phyloP scores from a whole-genome alignment of 2,113 vertebrate genomes.

The Hiodon tergisus region DNA sequence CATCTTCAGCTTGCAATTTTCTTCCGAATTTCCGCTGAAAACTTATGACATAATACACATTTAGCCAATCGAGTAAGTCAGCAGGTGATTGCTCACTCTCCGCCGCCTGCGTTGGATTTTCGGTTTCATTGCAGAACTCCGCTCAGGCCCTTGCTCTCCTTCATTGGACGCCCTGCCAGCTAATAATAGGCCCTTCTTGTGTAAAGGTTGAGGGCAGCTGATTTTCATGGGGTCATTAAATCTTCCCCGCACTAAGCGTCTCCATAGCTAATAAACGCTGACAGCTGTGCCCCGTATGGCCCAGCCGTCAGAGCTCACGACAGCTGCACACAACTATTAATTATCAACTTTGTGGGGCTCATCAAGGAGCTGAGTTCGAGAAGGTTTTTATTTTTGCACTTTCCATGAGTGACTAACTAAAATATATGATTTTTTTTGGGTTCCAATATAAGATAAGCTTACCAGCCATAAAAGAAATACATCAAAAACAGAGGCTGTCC shows the following conservation, averaged over 20 bases:
- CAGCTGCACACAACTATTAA: slow-evolving; percentile 27
- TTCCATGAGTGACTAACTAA: neutral
- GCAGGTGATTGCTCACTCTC: neutral
- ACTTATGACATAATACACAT: too few relatives aligned
- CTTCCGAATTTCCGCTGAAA: too few relatives aligned
- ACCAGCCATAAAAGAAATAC: too few relatives aligned
- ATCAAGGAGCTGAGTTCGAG: neutral
- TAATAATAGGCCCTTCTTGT: slow-evolving; percentile 29
- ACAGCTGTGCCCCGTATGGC: slow-evolving; percentile 30
- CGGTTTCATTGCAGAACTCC: slow-evolving; percentile 6
- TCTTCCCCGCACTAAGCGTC: slow-evolving; percentile 23
- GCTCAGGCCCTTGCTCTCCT: neutral
- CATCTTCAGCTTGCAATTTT: too few relatives aligned
- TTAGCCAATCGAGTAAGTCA: too few relatives aligned
- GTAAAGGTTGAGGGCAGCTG: slow-evolving; percentile 28
- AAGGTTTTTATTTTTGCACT: neutral
- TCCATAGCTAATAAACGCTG: slow-evolving; percentile 28
- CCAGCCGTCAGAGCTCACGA: slow-evolving; percentile 18
- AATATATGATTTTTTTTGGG: neutral
- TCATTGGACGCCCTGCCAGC: slow-evolving; percentile 13
- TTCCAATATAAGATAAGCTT: neutral
- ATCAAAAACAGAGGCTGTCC: too few relatives aligned
- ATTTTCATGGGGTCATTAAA: slow-evolving; percentile 27
- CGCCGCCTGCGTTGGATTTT: neutral
- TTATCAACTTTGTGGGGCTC: slow-evolving; percentile 25